Conservation (phyloP, 2,113 vertebrate genomes). For the Epinephelus lanceolatus region DNA sequence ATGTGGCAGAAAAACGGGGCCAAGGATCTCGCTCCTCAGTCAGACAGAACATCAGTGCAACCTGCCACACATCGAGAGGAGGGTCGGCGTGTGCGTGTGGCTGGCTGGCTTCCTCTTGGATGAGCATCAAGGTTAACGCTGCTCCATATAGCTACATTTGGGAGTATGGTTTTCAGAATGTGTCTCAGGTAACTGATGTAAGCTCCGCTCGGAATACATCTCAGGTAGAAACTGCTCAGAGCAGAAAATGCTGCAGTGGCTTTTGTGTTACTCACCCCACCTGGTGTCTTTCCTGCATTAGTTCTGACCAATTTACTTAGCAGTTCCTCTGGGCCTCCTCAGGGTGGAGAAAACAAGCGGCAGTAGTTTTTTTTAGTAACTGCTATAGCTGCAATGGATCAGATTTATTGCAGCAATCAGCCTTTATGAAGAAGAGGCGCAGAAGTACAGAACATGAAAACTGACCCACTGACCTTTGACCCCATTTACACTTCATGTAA, state of each 20-base stretch:
- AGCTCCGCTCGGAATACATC: constrained; percentile 21
- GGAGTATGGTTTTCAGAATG: constrained; percentile 27
- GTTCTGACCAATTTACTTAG: constrained; percentile 73
- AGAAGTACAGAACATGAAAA: background rate
- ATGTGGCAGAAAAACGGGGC: constrained; percentile 75
- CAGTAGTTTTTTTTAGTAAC: constrained; percentile 46
- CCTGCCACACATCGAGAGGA: constrained; percentile 43
- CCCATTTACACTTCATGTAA: background rate
- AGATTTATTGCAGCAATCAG: constrained; percentile 43
- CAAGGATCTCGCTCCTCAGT: constrained; percentile 62
- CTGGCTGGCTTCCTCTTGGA: constrained; percentile 36
- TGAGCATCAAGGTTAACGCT: constrained; percentile 56
- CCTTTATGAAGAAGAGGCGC: background rate
- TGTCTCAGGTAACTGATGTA: constrained; percentile 46
- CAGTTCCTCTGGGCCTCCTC: constrained; percentile 53
- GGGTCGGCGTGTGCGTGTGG: constrained; percentile 6
- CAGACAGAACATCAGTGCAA: constrained; percentile 51
- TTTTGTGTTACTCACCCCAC: constrained; percentile 45
- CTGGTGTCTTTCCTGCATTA: constrained; percentile 64
- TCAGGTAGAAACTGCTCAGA: constrained; percentile 7
- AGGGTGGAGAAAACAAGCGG: constrained; percentile 42
- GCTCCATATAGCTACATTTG: constrained; percentile 21
- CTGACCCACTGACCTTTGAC: constrained; percentile 8
- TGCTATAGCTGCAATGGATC: constrained; percentile 27
- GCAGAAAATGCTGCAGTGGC: constrained; percentile 47